A percentile compares a stretch with the other conserved stretches of the same genome.
phyloP scores from a whole-genome alignment of 2,797 vertebrate species.

The Characodon lateralis region DNA sequence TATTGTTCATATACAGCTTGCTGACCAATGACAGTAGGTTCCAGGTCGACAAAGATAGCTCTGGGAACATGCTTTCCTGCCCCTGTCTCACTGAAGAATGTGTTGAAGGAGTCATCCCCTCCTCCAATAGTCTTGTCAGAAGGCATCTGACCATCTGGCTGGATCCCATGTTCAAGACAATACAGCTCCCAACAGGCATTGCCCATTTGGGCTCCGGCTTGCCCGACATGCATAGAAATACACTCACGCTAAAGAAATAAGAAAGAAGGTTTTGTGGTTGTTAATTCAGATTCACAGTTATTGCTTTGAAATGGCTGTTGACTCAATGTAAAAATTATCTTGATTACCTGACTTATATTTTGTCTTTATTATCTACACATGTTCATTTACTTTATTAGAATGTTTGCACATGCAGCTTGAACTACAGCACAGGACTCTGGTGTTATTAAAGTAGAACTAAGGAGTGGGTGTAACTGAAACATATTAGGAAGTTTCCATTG shows the following conservation, averaged over 20 bases:
- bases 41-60: conserved; percentile 82
- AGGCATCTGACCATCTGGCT: conserved; percentile 79
- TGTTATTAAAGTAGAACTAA: not conserved
- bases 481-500: not conserved
- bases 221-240: conserved; percentile 79
- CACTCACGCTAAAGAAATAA: conserved; percentile 72
- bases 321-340: too few relatives aligned
- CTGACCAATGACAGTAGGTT: conserved; percentile 80
- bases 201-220: conserved; percentile 76
- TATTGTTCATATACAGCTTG: not conserved
- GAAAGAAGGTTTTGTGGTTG: not conserved
- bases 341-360: not conserved
- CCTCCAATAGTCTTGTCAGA: conserved; percentile 73
- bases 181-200: conserved; percentile 79
- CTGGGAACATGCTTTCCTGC: conserved; percentile 81
- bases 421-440: not conserved
- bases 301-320: too few relatives aligned
- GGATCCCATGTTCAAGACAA: conserved; percentile 60
- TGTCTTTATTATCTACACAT: not conserved
- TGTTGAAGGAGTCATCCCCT: conserved; percentile 81
- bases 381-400: not conserved
- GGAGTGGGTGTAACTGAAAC: not conserved
- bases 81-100: conserved; percentile 81
- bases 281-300: too few relatives aligned
- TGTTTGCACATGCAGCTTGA: not conserved